phyloP scores from a whole-genome alignment of 2,888 invertebrate species.

The Nowickia ferox region DNA sequence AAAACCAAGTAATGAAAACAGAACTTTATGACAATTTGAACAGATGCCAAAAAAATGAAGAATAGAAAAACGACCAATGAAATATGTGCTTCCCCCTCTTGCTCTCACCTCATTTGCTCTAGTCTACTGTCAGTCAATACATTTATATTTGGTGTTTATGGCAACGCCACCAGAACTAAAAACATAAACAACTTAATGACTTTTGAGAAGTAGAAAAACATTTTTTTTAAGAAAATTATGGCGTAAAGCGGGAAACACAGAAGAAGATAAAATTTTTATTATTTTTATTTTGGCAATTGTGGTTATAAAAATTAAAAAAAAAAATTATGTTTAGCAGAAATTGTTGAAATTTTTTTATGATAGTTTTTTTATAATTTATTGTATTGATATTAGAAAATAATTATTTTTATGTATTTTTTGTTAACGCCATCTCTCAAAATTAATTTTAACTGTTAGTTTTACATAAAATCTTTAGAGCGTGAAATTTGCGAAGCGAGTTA shows the following conservation, averaged over 20 bases:
- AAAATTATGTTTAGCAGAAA: background rate
- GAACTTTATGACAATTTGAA: slow-evolving; percentile 42
- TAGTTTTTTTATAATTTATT: too few species aligned
- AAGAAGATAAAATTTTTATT: too few species aligned
- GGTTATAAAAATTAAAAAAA: background rate
- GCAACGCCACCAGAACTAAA: background rate
- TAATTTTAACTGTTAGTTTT: background rate
- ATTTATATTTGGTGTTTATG: background rate
- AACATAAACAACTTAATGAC: slow-evolving; percentile 24
- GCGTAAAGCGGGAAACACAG: background rate
- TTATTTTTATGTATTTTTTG: background rate
- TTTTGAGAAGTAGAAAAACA: background rate
- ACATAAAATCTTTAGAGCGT: slow-evolving; percentile 34
- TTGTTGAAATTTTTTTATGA: too few species aligned
- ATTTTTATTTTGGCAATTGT: background rate
- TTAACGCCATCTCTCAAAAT: background rate
- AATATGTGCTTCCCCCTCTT: background rate
- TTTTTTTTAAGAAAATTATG: too few species aligned
- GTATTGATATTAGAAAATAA: too few species aligned
- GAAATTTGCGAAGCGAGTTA: slow-evolving; percentile 14
- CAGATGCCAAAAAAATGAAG: slow-evolving; percentile 6
- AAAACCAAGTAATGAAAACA: background rate
- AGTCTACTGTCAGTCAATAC: background rate
- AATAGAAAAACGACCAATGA: background rate
- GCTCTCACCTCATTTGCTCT: background rate